Conservation (phyloP, 92 coral and sea anemone genomes). For the Parazoanthus atlanticus region DNA sequence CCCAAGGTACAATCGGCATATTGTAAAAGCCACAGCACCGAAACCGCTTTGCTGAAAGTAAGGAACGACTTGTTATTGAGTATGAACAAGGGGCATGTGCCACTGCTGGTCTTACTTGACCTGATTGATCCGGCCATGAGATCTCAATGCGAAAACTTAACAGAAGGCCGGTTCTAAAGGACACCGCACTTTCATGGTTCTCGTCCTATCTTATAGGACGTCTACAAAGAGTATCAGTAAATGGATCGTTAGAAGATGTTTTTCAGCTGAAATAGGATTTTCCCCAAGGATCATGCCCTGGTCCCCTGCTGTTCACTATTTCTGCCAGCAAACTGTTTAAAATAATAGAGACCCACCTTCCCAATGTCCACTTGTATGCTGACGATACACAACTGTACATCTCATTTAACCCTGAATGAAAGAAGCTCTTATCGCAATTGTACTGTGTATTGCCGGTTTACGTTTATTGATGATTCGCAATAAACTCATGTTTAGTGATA, state of each 20-base stretch:
- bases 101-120: background rate
- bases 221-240: background rate
- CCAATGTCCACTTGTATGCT: background rate
- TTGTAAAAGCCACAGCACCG: constrained; percentile 19
- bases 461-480: too few species aligned
- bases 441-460: too few species aligned
- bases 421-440: too few species aligned
- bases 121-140: background rate
- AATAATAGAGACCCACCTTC: background rate
- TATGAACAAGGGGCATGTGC: constrained; percentile 13
- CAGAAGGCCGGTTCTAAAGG: background rate
- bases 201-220: constrained; percentile 7
- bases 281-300: constrained; percentile 33
- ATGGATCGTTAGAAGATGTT: constrained; percentile 3
- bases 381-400: background rate
- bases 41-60: background rate
- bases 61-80: constrained; percentile 21
- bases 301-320: background rate
- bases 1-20: constrained; percentile 18
- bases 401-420: background rate
- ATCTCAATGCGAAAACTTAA: constrained; percentile 11
- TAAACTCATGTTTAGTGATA: background rate
- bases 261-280: constrained; percentile 7
- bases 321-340: background rate
- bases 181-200: constrained; percentile 26